Conservation (phyloP, 2,888 invertebrate genomes). For the Amphimallon solstitiale region DNA sequence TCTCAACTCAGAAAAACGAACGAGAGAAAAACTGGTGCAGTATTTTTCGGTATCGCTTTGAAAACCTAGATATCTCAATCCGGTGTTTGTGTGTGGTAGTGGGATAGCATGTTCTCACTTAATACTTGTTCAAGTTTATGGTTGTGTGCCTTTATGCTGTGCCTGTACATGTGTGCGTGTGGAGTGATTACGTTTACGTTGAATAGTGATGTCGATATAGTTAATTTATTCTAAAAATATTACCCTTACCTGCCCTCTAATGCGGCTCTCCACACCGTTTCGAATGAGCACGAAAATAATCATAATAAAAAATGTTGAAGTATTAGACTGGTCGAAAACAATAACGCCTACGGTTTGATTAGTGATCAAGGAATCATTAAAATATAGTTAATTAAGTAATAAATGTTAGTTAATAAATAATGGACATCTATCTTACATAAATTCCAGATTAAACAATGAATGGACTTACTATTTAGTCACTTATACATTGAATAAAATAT, state of each 20-base stretch:
- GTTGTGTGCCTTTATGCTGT: constrained; percentile 1
- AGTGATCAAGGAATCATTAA: too few relatives aligned
- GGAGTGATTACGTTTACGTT: not conserved
- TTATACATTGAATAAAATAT: too few relatives aligned
- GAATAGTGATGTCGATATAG: constrained; percentile 47
- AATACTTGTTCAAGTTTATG: constrained; percentile 51
- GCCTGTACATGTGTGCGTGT: not conserved
- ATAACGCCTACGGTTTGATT: too few relatives aligned
- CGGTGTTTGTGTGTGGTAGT: constrained; percentile 46
- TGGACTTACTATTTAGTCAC: too few relatives aligned
- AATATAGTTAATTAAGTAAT: too few relatives aligned
- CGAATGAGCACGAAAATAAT: not conserved
- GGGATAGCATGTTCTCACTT: constrained; percentile 54
- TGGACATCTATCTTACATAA: too few relatives aligned
- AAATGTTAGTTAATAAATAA: too few relatives aligned
- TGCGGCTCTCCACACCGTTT: not conserved
- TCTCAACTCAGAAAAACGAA: constrained; percentile 30
- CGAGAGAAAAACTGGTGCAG: constrained; percentile 55
- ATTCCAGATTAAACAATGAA: too few relatives aligned
- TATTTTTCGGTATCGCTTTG: constrained; percentile 54
- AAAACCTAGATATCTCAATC: constrained; percentile 57
- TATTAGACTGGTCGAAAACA: not conserved
- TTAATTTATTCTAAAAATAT: constrained; percentile 41
- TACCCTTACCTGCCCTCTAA: constrained; percentile 42
- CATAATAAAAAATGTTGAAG: not conserved